These are phyloP conservation scores for Colinus virginianus DNA, from an alignment of 2,113 vertebrate genomes.

Conservation along the genomic window DNA sequence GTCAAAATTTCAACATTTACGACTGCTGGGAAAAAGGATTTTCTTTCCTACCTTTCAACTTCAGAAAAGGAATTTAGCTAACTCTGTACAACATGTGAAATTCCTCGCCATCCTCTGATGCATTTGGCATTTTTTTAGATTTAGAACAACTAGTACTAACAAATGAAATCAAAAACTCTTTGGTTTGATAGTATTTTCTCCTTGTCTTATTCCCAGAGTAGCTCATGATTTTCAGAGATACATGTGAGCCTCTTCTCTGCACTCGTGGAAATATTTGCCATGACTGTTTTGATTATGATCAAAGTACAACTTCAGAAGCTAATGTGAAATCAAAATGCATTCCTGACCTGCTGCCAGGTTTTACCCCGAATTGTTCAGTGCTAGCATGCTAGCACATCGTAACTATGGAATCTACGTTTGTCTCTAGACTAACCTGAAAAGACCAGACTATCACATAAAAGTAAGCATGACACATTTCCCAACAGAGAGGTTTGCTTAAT, in stretches of 20 bases:
- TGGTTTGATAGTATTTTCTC: conserved; percentile 4
- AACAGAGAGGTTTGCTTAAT: not conserved
- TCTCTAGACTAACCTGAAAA: not conserved
- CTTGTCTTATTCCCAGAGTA: not conserved
- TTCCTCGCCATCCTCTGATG: not conserved
- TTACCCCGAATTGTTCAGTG: not conserved
- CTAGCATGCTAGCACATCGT: not conserved
- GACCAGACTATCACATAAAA: not conserved
- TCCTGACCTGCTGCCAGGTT: not conserved
- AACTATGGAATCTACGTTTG: not conserved
- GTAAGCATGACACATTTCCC: not conserved
- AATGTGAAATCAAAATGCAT: not conserved
- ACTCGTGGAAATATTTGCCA: not conserved
- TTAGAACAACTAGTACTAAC: not conserved
- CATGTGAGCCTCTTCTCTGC: rapidly evolving
- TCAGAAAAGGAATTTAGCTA: not conserved
- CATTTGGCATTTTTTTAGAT: not conserved
- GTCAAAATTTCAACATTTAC: not conserved
- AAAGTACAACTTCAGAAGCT: not conserved
- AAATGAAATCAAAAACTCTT: not conserved
- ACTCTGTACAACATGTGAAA: not conserved
- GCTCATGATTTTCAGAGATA: not conserved
- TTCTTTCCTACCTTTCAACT: not conserved
- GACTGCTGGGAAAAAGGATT: not conserved
- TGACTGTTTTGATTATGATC: not conserved